phyloP scores from a whole-genome alignment of 1,140 invertebrate genomes.

The Arion vulgaris region DNA sequence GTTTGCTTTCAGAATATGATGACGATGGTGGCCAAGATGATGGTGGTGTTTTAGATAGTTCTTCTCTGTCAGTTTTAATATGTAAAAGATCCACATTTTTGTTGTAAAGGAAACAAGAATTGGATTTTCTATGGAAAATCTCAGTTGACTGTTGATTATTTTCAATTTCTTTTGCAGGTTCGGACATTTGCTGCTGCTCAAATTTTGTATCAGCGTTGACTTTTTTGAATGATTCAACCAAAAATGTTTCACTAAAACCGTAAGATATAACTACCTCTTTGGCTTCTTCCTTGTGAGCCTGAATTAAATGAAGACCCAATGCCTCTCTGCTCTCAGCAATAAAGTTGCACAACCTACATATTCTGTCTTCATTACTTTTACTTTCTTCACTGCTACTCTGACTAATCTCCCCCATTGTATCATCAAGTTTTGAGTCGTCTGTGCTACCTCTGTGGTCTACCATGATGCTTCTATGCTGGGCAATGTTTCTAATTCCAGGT shows the following conservation, averaged over 20 bases:
- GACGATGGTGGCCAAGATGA: neutral
- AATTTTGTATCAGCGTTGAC: neutral
- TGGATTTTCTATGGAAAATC: neutral
- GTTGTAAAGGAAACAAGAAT: neutral
- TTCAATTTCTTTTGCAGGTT: neutral
- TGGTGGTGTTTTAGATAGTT: neutral
- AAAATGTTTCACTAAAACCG: conserved; percentile 46
- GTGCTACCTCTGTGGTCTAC: neutral
- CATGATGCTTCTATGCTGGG: neutral
- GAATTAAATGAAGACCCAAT: conserved; percentile 71
- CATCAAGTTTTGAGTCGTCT: conserved; percentile 68
- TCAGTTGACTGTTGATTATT: neutral
- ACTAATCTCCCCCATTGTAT: conserved; percentile 61
- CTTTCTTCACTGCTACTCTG: neutral
- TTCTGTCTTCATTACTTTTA: conserved; percentile 25
- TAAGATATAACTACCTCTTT: conserved; percentile 68
- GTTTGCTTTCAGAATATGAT: neutral
- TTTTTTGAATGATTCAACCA: conserved; percentile 8
- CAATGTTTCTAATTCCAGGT: conserved; percentile 31
- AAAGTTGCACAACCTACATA: conserved; percentile 74
- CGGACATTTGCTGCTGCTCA: neutral
- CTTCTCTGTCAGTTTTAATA: neutral
- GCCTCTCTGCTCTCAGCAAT: conserved; percentile 63
- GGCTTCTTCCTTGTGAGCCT: conserved; percentile 71
- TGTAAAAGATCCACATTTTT: neutral